These are phyloP conservation scores for Alexandromys fortis DNA, from an alignment of 2,113 vertebrate species.

Conservation along the genomic window DNA sequence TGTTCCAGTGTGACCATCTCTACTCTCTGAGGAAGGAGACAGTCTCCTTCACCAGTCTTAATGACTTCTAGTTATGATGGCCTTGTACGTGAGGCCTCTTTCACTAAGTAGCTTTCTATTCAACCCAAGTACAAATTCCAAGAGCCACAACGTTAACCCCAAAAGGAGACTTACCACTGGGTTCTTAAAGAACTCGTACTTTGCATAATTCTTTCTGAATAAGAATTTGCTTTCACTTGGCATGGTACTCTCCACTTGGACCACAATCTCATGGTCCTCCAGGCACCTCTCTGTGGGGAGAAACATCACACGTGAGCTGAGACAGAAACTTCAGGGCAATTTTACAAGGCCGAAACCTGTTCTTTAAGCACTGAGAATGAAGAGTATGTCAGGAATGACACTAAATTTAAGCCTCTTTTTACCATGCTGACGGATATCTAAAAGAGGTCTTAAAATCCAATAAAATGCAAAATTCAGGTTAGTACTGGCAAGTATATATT, in stretches of 20 bases:
- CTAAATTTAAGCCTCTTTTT: fast-evolving
- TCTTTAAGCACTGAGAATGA: fast-evolving
- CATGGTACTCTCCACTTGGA: slow-evolving; percentile 94
- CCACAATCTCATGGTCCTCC: slow-evolving; percentile 97
- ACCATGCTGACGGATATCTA: fast-evolving
- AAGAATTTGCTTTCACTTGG: slow-evolving; percentile 96
- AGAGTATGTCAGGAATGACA: fast-evolving
- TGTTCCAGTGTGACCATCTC: slow-evolving; percentile 24
- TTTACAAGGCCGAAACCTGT: fast-evolving
- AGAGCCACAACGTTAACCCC: neutral
- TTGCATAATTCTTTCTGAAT: slow-evolving; percentile 99
- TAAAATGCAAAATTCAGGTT: neutral
- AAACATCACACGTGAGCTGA: fast-evolving
- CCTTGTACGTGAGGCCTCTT: too few relatives aligned
- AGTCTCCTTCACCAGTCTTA: neutral
- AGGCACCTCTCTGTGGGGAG: slow-evolving; percentile 92
- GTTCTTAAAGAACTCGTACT: slow-evolving; percentile 99
- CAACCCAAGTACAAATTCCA: neutral
- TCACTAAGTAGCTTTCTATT: fast-evolving
- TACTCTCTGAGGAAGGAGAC: neutral
- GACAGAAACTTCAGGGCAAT: fast-evolving
- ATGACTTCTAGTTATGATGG: slow-evolving; percentile 13
- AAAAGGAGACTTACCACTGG: slow-evolving; percentile 89
- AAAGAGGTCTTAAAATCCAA: neutral
- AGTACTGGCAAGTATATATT: neutral